Evolutionary conservation across 2,888 invertebrate species (phyloP).

Genomic region (Xanthia icteritia): DNA sequence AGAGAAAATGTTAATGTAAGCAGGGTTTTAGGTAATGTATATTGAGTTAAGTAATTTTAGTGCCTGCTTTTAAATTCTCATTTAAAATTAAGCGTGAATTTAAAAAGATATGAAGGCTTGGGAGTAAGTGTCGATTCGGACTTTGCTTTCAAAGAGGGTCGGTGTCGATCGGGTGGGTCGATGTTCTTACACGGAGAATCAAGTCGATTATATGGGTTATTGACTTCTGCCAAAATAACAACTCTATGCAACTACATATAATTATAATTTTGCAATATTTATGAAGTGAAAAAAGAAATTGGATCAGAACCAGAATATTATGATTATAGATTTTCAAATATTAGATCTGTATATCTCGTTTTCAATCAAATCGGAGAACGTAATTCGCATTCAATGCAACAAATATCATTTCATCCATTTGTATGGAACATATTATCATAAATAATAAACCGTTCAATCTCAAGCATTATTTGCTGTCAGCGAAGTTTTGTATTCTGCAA

Average conservation of each 20-base stretch:
- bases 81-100: neutral
- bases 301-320: neutral
- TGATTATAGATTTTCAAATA: neutral
- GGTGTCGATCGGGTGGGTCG: no score
- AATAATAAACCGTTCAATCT: slow-evolving; percentile 59
- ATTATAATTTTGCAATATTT: neutral
- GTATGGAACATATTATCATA: slow-evolving; percentile 34
- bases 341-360: neutral
- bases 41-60: slow-evolving; percentile 18
- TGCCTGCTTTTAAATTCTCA: neutral
- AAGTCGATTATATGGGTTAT: neutral
- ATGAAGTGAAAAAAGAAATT: neutral
- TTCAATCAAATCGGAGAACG: slow-evolving; percentile 12
- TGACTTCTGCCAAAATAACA: neutral
- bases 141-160: neutral
- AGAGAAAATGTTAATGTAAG: slow-evolving; percentile 36
- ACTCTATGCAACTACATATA: neutral
- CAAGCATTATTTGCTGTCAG: slow-evolving; percentile 52
- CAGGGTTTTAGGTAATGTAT: slow-evolving; percentile 11
- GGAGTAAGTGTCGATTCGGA: neutral
- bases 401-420: slow-evolving; percentile 38
- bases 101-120: neutral
- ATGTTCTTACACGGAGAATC: no score
- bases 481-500: slow-evolving; percentile 41
- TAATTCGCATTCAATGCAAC: slow-evolving; percentile 38